phyloP scores from a whole-genome alignment of 2,888 invertebrate genomes.

The Dorcus hopei region DNA sequence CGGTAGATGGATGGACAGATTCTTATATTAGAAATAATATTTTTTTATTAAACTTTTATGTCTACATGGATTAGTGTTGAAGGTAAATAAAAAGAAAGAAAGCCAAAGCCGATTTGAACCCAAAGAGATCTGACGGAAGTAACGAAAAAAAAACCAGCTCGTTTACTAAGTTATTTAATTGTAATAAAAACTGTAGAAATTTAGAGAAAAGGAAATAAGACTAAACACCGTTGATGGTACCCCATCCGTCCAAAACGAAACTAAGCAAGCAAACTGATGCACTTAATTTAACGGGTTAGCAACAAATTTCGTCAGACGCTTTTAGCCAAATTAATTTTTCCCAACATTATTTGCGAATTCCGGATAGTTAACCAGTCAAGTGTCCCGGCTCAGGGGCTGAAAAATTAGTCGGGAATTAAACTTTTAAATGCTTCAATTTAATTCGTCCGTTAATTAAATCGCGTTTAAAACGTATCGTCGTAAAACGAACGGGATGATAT shows the following conservation, averaged over 20 bases:
- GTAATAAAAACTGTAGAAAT: too few species aligned
- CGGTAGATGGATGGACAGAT: not conserved
- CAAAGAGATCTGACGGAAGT: too few species aligned
- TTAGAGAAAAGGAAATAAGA: too few species aligned
- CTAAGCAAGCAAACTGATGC: not conserved
- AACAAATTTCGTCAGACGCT: constrained; percentile 4
- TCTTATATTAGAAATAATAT: not conserved
- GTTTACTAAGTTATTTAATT: too few species aligned
- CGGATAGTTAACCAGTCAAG: constrained; percentile 1
- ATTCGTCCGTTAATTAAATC: too few species aligned
- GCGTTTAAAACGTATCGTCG: too few species aligned
- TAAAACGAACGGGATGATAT: too few species aligned
- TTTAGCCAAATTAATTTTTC: constrained; percentile 5
- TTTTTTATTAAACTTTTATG: too few species aligned
- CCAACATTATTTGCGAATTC: constrained; percentile 1
- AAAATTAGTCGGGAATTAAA: not conserved
- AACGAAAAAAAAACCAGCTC: too few species aligned
- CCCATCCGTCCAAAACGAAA: not conserved
- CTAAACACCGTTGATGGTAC: not conserved
- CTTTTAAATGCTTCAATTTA: not conserved
- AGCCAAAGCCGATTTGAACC: too few species aligned
- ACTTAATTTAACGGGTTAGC: not conserved
- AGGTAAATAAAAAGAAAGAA: too few species aligned
- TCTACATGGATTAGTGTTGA: too few species aligned
- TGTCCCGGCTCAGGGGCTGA: not conserved